Base-by-base conservation (phyloP, 2,113 vertebrate species). In the Carettochelys insculpta region DNA sequence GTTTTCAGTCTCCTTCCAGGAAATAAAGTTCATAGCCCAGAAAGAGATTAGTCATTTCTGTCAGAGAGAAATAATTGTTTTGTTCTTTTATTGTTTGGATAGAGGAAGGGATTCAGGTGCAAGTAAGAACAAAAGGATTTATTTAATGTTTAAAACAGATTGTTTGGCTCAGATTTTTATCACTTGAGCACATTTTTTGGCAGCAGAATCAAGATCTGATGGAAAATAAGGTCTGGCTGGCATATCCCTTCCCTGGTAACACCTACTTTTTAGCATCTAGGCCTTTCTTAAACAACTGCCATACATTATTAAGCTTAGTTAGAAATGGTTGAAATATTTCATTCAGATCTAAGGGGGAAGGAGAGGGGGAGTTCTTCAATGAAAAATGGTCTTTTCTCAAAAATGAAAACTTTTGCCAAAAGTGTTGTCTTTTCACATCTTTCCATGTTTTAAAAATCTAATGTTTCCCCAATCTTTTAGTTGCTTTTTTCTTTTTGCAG, bases 61-160 rank as follows among this genome's bases (percentile, higher is more conserved):
- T 93, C 77, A 86, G 76, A 91, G 86, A 92, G 83, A 90, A 96
- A 85, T 94, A 92, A n/a, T 91, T 96, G 84, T 31, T 82, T 95
- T 75, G 85, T 95, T 95, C 82, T 85, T 87, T 92, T 86, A 51
- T 88, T 92, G 84, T 93, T 95, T 96, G 41, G 56, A 83, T n/a
- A 77, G 56, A 95, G 47, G 47, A 94, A 90, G 75, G 79, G 86
- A 86, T 97, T 96, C 93, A 93, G 91, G 92, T 96, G 90, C 89
- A 88, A 91, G 50, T 77, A 86, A 94, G 86, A 96, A 95, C 82
- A 88, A 94, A 95, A 91, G 85, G 77, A 88, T 90, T 95, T 95
- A 81, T 92, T 80, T 85, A 93, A 95, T 93, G 80, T 88, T 94
- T 92, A 79, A 95, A 96, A 65, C 86, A 90, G 95, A 88, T 51